These are phyloP conservation scores for Setipinna tenuifilis DNA, from an alignment of 2,797 vertebrate genomes.

Conservation along the genomic window DNA sequence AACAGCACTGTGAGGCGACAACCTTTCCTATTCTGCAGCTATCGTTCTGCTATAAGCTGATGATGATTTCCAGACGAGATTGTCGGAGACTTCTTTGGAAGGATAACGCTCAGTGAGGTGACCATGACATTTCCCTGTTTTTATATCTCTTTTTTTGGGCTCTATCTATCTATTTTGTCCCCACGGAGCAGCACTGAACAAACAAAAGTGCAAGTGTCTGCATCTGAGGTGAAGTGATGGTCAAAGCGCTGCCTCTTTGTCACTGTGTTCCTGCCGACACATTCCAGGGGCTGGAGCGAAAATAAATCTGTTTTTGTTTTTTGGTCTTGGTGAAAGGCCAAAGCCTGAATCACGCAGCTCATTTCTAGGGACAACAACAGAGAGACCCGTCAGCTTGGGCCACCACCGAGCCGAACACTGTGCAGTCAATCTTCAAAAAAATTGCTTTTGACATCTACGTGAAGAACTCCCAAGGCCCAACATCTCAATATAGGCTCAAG, in stretches of 20 bases:
- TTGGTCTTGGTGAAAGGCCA: constrained; percentile 19
- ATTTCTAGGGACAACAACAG: constrained; percentile 18
- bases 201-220: constrained; percentile 2
- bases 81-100: constrained; percentile 9
- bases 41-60: constrained; percentile 10
- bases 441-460: constrained; percentile 38
- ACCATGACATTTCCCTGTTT: background rate
- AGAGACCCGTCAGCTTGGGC: background rate
- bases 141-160: background rate
- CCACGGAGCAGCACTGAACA: background rate
- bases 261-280: background rate
- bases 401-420: background rate
- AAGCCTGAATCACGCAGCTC: background rate
- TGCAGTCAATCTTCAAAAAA: constrained; percentile 42
- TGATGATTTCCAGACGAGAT: constrained; percentile 43
- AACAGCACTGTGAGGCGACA: constrained; percentile 32
- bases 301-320: constrained; percentile 25
- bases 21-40: constrained; percentile 63
- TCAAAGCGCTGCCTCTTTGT: background rate
- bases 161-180: background rate
- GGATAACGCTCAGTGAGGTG: background rate
- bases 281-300: background rate
- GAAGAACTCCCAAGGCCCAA: constrained; percentile 37
- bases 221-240: constrained; percentile 10
- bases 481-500: constrained; percentile 42